Base-by-base conservation (phyloP, 1,140 invertebrate species). In the Idris sp. region DNA sequence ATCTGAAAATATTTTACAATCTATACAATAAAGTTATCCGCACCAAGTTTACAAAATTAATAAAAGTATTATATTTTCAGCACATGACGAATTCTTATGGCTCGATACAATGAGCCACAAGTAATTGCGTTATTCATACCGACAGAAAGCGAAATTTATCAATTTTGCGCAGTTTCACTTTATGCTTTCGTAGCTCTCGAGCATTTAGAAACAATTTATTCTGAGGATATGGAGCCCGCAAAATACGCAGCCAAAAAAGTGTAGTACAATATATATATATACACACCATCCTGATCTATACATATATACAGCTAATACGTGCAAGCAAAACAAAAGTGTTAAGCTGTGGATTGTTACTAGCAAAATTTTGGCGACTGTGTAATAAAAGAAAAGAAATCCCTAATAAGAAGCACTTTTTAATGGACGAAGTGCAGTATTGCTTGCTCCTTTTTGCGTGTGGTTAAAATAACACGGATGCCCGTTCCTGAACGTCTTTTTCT, bases 331-430 rank as follows among this genome's bases (percentile, higher is more conserved):
- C 71, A n/a, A n/a, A 62, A 67, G 61, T 64, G 61, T 67, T 74
- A 67, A 65, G 65, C 54, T 31, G 61, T 36, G 28, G 35, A 43
- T 56, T 22, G 46, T n/a, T 51, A 8, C 11, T n/a, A 8, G 16
- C 28, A 51, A 69, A 61, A 54, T 69, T 69, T 61, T n/a, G n/a
- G 53, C 59, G 59, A 59, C 54, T n/a, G n/a, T n/a, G n/a, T n/a
- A 61, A 59, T 61, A 54, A 40, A 48, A 54, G 46, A 67, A 72
- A 38, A 48, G 14, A 25, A 13, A 25, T 9, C 4, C 46, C 40
- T 59, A 65, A 65, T 54, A 71, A 71, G 73, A 65, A 71, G 58
- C 36, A 33, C 59, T 76, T 56, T 59, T 76, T 76, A 76, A 76
- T 76, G 73, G 65, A 76, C 64, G 56, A 76, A 76, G 59, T 58